phyloP scores from a whole-genome alignment of 2,113 vertebrate genomes.

The Rhegmatorhina hoffmannsi region DNA sequence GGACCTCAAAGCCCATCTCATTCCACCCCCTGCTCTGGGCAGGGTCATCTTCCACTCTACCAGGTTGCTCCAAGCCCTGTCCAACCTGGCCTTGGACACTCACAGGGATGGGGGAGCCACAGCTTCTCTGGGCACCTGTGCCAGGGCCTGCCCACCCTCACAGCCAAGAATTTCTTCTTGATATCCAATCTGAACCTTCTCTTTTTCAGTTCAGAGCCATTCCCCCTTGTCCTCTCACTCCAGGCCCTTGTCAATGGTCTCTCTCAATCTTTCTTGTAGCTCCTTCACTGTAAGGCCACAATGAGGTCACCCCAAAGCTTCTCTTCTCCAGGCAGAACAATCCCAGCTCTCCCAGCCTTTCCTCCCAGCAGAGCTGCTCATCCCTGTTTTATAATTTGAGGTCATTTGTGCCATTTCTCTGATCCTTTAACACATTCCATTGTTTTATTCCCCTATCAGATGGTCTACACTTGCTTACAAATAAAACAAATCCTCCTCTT shows the following conservation, averaged over 20 bases:
- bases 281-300: neutral
- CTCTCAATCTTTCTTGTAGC: neutral
- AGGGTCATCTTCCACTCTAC: fast-evolving
- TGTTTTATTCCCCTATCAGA: neutral
- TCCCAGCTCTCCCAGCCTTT: neutral
- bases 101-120: neutral
- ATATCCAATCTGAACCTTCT: neutral
- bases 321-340: neutral
- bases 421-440: fast-evolving
- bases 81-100: neutral
- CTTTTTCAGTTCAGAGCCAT: too few relatives aligned
- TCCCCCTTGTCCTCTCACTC: neutral
- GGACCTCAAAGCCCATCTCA: neutral
- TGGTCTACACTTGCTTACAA: neutral
- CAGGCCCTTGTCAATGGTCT: neutral
- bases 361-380: fast-evolving
- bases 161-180: fast-evolving
- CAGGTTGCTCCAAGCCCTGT: neutral
- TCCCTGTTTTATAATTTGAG: neutral
- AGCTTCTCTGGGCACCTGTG: neutral
- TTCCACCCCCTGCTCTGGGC: neutral
- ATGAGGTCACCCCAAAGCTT: neutral
- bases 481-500: neutral
- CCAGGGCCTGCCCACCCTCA: fast-evolving
- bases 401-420: neutral